Evolutionary conservation across 2,888 invertebrate species (phyloP), one percentile per base, ranked within the genome.

Genomic region (Kuschelorhynchus macadamiae): DNA sequence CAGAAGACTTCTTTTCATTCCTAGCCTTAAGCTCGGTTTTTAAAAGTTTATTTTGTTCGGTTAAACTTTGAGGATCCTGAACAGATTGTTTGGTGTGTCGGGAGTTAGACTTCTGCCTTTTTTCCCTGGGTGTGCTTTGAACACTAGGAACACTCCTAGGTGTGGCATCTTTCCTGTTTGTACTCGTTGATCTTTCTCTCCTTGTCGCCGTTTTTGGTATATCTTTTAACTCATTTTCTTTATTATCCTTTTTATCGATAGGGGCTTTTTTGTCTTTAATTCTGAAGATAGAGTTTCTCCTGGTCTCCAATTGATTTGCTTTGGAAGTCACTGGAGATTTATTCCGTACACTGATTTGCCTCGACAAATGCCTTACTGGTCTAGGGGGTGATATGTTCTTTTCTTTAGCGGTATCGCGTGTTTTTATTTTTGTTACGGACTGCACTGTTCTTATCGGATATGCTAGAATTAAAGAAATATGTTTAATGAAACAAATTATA

Each of bases 401-500:
- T 1, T 25, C 18, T 1, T 44, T 18, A 12, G 17, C 12, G 12
- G 53, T 49, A 60, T 65, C 70, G 7, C 60, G 57, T 3, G 62
- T 20, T 67, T 74, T 75, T 12, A 63, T 17, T 32, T 74, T 72
- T 1, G 72, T 71, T 8, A 74, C 67, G 8, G 78, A 76, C 52
- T 76, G 77, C 5, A 72, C 72, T 36, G 66, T 72, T 42, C 72
- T 71, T 0, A 74, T 60, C 12, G 74, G 65, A 67, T 72, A 74
- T 2, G 56, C 77, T 78, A 55, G 42, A 55, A 55, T 25, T 9
- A 20, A 17, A 44, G 8, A 44, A 44, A 20, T n/a, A 20, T 44
- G 4, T 11, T 25, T 9, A 18, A 20, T 20, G 2, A 20, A 7
- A n/a, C n/a, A n/a, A n/a, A n/a, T n/a, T n/a, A n/a, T n/a, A n/a